Evolutionary conservation across 1,140 invertebrate species (phyloP).

Genomic region (Scaptomyza hsui): DNA sequence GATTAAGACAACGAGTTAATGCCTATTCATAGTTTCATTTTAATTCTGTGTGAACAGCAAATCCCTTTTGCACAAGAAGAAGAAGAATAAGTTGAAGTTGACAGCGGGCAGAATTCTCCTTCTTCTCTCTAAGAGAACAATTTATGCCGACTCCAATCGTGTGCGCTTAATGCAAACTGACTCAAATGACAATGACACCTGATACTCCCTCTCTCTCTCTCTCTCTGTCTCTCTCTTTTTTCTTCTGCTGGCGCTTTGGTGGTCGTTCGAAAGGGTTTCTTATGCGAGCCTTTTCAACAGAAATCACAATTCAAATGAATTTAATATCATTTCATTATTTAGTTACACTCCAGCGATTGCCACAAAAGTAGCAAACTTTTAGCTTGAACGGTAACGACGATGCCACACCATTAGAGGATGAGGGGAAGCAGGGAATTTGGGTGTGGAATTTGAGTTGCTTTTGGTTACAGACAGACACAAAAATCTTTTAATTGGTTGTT

Average conservation of each 20-base stretch:
- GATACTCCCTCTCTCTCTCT: conserved; percentile 58
- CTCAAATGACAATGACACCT: conserved; percentile 84
- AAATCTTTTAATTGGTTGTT: conserved; percentile 80
- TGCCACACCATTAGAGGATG: conserved; percentile 31
- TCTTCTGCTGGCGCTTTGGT: conserved; percentile 50
- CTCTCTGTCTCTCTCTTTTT: not conserved
- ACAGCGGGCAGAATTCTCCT: conserved; percentile 10
- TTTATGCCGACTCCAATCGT: conserved; percentile 77
- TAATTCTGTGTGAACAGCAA: not conserved
- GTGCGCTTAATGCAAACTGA: conserved; percentile 77
- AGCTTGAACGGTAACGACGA: conserved; percentile 13
- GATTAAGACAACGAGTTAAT: not conserved
- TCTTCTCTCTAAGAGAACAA: not conserved
- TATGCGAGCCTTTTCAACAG: conserved; percentile 70
- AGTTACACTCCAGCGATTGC: conserved; percentile 82
- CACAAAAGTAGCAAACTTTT: conserved; percentile 69
- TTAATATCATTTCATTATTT: conserved; percentile 84
- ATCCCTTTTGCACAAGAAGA: not conserved
- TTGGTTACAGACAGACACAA: conserved; percentile 47
- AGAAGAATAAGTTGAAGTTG: not conserved
- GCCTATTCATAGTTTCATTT: conserved; percentile 7
- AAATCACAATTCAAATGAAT: conserved; percentile 84
- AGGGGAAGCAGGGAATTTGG: not conserved
- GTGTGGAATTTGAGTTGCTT: conserved; percentile 61
- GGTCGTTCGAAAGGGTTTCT: conserved; percentile 42